Base-by-base conservation (phyloP, 2,888 invertebrate genomes). In the Ochropacha duplaris region DNA sequence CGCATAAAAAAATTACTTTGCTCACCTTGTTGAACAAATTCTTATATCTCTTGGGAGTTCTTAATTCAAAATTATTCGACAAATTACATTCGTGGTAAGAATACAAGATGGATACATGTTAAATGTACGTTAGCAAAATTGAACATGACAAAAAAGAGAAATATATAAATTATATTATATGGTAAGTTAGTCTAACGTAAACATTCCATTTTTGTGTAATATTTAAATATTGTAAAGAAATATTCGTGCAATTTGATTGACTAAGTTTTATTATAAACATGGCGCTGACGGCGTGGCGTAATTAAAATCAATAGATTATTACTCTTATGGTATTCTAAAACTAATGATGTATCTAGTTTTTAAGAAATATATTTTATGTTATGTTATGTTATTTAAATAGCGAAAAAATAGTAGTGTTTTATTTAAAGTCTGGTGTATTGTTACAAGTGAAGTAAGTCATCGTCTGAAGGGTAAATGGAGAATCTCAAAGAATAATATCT, bases 301-400 rank as follows among this genome's bases (percentile, higher is more conserved):
- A 56, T 63, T 62, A 68, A 61, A 54, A 51, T 36, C 44, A 56
- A 49, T 54, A 65, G 60, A 59, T 60, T 54, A 55, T 66, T 66
- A 69, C 62, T 16, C 39, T 55, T 57, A 58, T 49, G 54, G 51
- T 54, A 39, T 55, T 57, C 51, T 59, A 54, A 61, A 70, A n/a
- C n/a, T n/a, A n/a, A n/a, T n/a, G n/a, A n/a, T 76, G 66, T 76
- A 69, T 68, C n/a, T 81, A 83, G 77, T 26, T 52, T 57, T 36
- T 84, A 84, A 83, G 83, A 77, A 81, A 82, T 81, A 82, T 83
- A 83, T 79, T 78, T n/a, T 77, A 75, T 71, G 79, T 80, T 79
- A 74, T 58, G n/a, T n/a, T n/a, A n/a, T n/a, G n/a, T n/a, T n/a
- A 36, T 36, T n/a, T 36, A 44, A 44, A 44, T 16, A 19, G 39